Conservation (phyloP, 1,140 invertebrate genomes). For the Mercenaria mercenaria region DNA sequence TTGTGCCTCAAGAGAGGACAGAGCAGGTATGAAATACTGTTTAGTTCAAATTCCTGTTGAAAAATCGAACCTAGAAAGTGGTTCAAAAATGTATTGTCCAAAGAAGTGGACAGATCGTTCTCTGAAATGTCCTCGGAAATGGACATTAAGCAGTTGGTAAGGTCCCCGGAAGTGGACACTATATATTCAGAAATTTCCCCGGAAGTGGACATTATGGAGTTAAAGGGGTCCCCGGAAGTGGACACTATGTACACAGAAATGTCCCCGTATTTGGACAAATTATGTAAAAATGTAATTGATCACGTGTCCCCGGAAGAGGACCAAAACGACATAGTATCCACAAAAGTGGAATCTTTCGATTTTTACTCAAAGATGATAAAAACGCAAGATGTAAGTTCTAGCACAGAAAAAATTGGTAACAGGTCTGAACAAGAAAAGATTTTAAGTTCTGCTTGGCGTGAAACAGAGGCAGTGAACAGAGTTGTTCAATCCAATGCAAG, state of each 20-base stretch:
- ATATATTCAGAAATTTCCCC: too few species aligned
- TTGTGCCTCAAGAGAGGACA: too few species aligned
- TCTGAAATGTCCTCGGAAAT: too few species aligned
- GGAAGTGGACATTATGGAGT: neutral
- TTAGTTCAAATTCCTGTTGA: too few species aligned
- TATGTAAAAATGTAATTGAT: too few species aligned
- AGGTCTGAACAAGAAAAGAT: neutral
- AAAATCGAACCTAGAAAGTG: too few species aligned
- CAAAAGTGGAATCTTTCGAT: too few species aligned
- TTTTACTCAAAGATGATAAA: too few species aligned
- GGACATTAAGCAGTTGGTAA: neutral
- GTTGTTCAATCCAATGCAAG: neutral
- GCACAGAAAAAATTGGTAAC: neutral
- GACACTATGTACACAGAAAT: neutral
- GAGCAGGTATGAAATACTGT: too few species aligned
- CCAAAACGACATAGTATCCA: too few species aligned
- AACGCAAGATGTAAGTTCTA: too few species aligned
- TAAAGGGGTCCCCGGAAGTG: neutral
- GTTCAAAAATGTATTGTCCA: neutral
- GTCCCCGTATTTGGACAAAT: neutral
- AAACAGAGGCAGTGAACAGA: neutral
- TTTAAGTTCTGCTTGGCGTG: slow-evolving; percentile 2
- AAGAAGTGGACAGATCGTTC: neutral
- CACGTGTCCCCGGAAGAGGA: too few species aligned
- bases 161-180: neutral